These are phyloP conservation scores for Zoroaster sp. DNA, from an alignment of 53 echinoderm and acorn worm species.

Conservation along the genomic window DNA sequence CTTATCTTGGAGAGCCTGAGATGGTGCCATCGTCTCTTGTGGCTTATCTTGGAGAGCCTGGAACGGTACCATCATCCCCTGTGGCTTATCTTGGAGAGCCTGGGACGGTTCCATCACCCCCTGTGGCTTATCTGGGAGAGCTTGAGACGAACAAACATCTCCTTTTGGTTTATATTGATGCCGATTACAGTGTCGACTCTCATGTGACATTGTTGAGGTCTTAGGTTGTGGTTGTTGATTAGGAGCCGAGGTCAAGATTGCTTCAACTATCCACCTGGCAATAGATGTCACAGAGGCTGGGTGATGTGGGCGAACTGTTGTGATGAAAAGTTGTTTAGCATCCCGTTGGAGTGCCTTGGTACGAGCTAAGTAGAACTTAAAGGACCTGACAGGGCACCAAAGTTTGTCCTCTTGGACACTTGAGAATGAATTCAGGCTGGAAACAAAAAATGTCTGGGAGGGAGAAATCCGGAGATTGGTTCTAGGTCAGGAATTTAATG, in stretches of 20 bases:
- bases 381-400: not conserved
- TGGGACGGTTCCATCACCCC: too few relatives aligned
- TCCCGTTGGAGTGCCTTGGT: not conserved
- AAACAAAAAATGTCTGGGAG: not conserved
- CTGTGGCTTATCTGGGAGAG: too few relatives aligned
- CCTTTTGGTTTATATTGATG: not conserved
- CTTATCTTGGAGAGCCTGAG: too few relatives aligned
- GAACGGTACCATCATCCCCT: too few relatives aligned
- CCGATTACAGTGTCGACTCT: not conserved
- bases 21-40: too few relatives aligned
- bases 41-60: too few relatives aligned
- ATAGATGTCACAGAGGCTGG: too few relatives aligned
- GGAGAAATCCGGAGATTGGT: not conserved
- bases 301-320: not conserved
- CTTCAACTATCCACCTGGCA: not conserved
- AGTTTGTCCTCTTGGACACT: too few relatives aligned
- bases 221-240: too few relatives aligned
- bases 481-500: not conserved
- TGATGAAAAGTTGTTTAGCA: not conserved
- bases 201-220: not conserved
- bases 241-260: not conserved
- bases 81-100: too few relatives aligned
- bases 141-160: too few relatives aligned
- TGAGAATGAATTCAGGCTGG: too few relatives aligned
- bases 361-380: not conserved